Base-by-base conservation (phyloP, 2,797 vertebrate species). In the Anomalospiza imberbis region DNA sequence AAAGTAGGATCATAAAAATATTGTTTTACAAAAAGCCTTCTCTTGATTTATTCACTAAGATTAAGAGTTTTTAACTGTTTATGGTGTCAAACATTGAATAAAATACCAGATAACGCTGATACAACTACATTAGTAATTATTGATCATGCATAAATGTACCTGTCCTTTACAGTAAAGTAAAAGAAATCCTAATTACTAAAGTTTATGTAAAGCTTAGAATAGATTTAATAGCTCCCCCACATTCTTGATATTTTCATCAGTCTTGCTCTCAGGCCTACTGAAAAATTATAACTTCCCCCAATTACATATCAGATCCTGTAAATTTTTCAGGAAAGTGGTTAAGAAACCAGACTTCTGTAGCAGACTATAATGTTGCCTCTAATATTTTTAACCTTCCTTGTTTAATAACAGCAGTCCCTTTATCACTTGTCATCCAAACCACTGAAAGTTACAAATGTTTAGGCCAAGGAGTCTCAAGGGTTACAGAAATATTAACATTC, bases 401-500 rank as follows among this genome's bases (percentile, higher is more conserved):
- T 50, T 53, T 80, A 76, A 61, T 79, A 95, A 68, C 8, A 90
- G 12, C 40, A 44, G 50, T 60, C 28, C 26, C 51, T 96, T 95
- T 93, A 84, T 91, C 78, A 88, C 72, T 96, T 19, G 16, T 60
- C 66, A 54, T 89, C 78, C 55, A 80, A 88, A 96, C 95, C 90
- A 94, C 70, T 0, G 15, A 82, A 75, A 93, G 81, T 92, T 94
- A 95, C 57, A 93, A 86, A 95, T 91, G 88, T 85, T 95, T 96
- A 90, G 58, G 67, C 77, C 84, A 88, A 83, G 68, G 72, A 78
- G 57, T 96, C 87, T 96, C 95, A 87, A 83, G 86, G 81, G 83
- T 80, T 91, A 75, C 78, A 93, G 88, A 95, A 96, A 93, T 95
- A 89, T 75, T 95, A 95, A 83, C 81, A 94, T 84, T 91, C 91